phyloP scores from a whole-genome alignment of 1,140 invertebrate genomes.

The Apocrypta bakeri region DNA sequence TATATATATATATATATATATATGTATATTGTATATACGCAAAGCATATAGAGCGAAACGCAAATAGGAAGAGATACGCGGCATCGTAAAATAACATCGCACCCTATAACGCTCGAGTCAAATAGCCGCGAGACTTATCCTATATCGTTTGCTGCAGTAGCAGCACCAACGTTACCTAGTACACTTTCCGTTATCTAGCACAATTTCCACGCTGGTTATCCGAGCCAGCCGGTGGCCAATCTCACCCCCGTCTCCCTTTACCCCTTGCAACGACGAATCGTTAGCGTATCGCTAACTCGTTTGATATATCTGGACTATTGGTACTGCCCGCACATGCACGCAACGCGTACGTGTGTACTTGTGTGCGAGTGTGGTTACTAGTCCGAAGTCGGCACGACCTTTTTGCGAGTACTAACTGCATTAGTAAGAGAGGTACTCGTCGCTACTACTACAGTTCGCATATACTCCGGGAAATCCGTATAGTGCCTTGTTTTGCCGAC shows the following conservation, averaged over 20 bases:
- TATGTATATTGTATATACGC: not conserved
- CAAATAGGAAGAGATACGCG: conserved; percentile 44
- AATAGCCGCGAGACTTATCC: conserved; percentile 54
- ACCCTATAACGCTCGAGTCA: conserved; percentile 49
- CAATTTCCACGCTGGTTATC: conserved; percentile 58
- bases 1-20: not conserved
- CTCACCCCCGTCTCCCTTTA: not conserved
- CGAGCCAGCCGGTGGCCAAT: conserved; percentile 51
- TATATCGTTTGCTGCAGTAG: not conserved
- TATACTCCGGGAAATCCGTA: not conserved
- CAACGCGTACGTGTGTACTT: no score
- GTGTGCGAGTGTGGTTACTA: not conserved
- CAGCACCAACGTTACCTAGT: no score
- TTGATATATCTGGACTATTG: conserved; percentile 63
- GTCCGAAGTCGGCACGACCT: not conserved
- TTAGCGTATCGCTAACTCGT: conserved; percentile 69
- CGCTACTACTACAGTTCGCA: not conserved
- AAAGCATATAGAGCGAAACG: not conserved
- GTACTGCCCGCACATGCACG: not conserved
- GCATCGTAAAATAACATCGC: conserved; percentile 56
- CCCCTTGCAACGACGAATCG: conserved; percentile 55
- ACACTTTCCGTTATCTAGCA: conserved; percentile 58
- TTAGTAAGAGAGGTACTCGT: not conserved
- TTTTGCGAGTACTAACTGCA: not conserved
- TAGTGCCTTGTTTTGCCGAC: not conserved